Evolutionary conservation across 2,113 vertebrate species (phyloP).

Genomic region (Catharus fuscescens): DNA sequence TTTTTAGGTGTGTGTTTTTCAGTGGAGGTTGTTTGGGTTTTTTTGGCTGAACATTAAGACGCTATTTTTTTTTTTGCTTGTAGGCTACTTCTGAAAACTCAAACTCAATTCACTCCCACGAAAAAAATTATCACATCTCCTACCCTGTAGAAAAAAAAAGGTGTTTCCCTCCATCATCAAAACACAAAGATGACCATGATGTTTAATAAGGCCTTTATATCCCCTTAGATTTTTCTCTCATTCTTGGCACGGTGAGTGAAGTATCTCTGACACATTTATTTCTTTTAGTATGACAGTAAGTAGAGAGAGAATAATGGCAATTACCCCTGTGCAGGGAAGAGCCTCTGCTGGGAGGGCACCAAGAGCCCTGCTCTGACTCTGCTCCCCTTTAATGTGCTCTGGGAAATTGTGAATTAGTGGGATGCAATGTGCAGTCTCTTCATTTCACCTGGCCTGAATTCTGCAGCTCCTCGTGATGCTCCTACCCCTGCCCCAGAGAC

Average conservation of each 20-base stretch:
- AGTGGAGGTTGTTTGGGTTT: background rate
- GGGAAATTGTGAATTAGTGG: background rate
- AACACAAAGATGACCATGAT: background rate
- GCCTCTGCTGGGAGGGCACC: constrained; percentile 18
- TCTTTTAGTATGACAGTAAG: background rate
- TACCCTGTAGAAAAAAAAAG: background rate
- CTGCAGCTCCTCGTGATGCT: background rate
- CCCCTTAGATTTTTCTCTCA: background rate
- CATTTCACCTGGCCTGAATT: background rate
- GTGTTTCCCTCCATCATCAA: background rate
- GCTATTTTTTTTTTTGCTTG: background rate
- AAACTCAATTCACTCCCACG: background rate
- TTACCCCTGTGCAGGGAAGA: background rate
- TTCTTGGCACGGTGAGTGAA: background rate
- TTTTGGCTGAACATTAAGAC: background rate
- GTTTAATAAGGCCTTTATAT: background rate
- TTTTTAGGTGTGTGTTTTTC: background rate
- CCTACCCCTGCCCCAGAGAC: background rate
- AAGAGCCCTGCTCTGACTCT: background rate
- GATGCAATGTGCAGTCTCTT: background rate
- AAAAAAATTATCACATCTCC: background rate
- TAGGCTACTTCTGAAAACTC: background rate
- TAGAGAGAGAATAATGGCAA: background rate
- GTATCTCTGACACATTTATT: background rate
- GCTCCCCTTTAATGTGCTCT: background rate